Percentiles rank a stretch among this genome's conserved stretches.
phyloP scores from a whole-genome alignment of 2,113 vertebrate genomes.

The Naja naja region DNA sequence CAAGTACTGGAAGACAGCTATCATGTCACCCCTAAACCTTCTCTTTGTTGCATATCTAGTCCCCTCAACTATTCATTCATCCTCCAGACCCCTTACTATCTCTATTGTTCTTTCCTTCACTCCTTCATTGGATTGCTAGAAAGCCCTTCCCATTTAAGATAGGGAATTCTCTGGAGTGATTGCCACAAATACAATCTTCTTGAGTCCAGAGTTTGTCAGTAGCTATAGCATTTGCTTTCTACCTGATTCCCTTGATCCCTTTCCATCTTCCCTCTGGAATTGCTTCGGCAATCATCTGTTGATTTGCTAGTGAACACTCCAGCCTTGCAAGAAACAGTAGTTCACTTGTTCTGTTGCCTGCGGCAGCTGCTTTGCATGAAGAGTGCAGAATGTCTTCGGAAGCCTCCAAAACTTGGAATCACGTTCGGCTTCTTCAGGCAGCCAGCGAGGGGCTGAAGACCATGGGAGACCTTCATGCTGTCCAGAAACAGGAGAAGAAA shows the following conservation, averaged over 20 bases:
- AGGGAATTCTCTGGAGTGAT: not conserved
- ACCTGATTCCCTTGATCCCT: not conserved
- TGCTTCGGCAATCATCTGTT: not conserved
- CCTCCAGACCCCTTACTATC: too few species aligned
- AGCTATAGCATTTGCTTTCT: not conserved
- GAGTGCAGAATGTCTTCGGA: not conserved
- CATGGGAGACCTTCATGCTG: not conserved
- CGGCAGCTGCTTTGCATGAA: not conserved
- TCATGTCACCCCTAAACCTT: too few species aligned
- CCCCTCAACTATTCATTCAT: too few species aligned
- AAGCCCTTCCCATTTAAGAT: not conserved
- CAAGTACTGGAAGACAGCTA: too few species aligned
- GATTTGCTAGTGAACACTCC: not conserved
- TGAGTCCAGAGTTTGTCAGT: not conserved
- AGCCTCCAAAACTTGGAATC: not conserved
- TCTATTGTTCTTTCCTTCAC: not conserved
- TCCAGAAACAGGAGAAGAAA: not conserved
- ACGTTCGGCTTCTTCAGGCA: conserved; percentile 2
- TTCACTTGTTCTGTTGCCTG: too few species aligned
- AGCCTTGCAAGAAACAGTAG: not conserved
- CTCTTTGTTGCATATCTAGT: too few species aligned
- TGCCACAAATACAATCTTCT: not conserved
- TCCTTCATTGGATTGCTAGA: not conserved
- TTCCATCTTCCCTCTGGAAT: not conserved
- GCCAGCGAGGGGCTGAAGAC: conserved; percentile 15